Conservation (phyloP, 1,140 invertebrate genomes). For the Drosophila asahinai region DNA sequence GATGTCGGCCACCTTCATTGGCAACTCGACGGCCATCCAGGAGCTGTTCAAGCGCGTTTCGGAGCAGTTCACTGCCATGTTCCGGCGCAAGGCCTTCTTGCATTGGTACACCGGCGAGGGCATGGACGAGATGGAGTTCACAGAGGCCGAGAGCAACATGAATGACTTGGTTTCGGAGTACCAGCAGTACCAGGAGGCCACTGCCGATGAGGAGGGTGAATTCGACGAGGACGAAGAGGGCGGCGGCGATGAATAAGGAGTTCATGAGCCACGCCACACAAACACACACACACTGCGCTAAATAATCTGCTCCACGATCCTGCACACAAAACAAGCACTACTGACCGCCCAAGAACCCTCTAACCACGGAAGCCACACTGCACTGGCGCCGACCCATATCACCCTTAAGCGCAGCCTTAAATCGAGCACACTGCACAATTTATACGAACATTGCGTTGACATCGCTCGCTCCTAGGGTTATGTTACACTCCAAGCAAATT, state of each 20-base stretch:
- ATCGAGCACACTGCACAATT: slow-evolving; percentile 7
- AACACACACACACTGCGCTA: not conserved
- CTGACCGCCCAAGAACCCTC: not conserved
- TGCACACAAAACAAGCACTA: not conserved
- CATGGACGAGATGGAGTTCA: slow-evolving; percentile 95
- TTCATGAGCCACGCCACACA: not conserved
- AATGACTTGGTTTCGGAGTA: slow-evolving; percentile 95
- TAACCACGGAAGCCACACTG: not conserved
- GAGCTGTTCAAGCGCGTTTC: slow-evolving; percentile 90
- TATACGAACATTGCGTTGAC: not conserved
- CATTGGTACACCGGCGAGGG: slow-evolving; percentile 93
- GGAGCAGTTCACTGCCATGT: slow-evolving; percentile 90
- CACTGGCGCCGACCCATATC: slow-evolving; percentile 1
- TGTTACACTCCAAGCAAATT: no score
- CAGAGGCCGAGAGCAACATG: slow-evolving; percentile 92
- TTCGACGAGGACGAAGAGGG: slow-evolving; percentile 89
- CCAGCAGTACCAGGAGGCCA: slow-evolving; percentile 94
- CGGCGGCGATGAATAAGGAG: slow-evolving; percentile 85
- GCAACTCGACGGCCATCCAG: slow-evolving; percentile 90
- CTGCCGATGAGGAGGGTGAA: slow-evolving; percentile 89
- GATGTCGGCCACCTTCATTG: slow-evolving; percentile 91
- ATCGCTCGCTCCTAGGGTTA: slow-evolving; percentile 8
- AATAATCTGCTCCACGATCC: slow-evolving; percentile 4
- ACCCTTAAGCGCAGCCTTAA: not conserved
- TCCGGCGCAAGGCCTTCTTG: slow-evolving; percentile 92